These are phyloP conservation scores for Drosophila anomelani DNA, from an alignment of 2,888 invertebrate genomes.

Conservation along the genomic window DNA sequence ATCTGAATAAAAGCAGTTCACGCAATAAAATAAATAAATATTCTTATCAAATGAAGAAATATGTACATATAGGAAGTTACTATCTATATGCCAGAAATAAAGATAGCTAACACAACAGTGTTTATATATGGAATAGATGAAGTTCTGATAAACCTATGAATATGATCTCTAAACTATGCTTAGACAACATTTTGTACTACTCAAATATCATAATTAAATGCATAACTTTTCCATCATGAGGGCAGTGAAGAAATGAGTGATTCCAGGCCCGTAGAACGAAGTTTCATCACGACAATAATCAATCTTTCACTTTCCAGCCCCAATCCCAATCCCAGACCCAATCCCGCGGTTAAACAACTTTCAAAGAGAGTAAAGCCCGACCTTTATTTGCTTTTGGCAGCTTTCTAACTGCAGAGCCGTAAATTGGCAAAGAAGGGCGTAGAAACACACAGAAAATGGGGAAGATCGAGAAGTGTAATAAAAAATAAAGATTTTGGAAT, in stretches of 20 bases:
- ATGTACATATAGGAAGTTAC: not conserved
- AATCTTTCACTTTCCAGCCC: conserved; percentile 43
- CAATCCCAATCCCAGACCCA: not conserved
- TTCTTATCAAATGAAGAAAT: conserved; percentile 2
- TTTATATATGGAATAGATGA: not conserved
- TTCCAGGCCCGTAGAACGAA: conserved; percentile 10
- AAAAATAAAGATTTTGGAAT: conserved; percentile 13
- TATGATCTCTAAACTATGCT: not conserved
- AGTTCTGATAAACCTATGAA: not conserved
- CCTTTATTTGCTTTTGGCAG: conserved; percentile 76
- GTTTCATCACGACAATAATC: conserved; percentile 28
- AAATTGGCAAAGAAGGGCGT: conserved; percentile 67
- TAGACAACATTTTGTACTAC: not conserved
- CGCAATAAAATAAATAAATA: not conserved
- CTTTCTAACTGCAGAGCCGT: conserved; percentile 63
- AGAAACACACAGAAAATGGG: conserved; percentile 29
- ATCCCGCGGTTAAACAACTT: conserved; percentile 40
- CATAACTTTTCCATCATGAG: not conserved
- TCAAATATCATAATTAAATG: not conserved
- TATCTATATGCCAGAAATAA: not conserved
- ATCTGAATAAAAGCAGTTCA: not conserved
- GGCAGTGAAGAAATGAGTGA: not conserved
- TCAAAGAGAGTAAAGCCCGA: conserved; percentile 44
- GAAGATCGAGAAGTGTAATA: conserved; percentile 40
- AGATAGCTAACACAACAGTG: not conserved